A percentile compares a stretch with the other conserved stretches of the same genome.
phyloP scores from a whole-genome alignment of 2,888 invertebrate species.

The Dynastes hyllus region DNA sequence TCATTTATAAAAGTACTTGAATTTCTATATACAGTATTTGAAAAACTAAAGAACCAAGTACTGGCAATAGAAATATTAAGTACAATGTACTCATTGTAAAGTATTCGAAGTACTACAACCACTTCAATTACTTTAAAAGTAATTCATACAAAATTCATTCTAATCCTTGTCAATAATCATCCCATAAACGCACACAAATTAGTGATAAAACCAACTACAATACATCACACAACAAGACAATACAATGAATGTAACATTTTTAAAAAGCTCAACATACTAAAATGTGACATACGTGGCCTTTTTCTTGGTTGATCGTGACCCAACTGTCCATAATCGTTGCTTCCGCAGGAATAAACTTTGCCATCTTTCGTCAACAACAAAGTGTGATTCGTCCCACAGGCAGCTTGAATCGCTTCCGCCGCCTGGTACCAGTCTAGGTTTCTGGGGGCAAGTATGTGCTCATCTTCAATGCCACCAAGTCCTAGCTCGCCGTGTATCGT shows the following conservation, averaged over 20 bases:
- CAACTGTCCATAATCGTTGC: constrained; percentile 93
- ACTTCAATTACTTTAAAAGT: too few relatives aligned
- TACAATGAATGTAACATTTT: constrained; percentile 49
- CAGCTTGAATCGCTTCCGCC: constrained; percentile 73
- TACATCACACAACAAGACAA: constrained; percentile 69
- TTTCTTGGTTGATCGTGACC: constrained; percentile 82
- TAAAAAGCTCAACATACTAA: constrained; percentile 72
- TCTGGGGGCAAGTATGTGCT: constrained; percentile 78
- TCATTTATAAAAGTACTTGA: too few relatives aligned
- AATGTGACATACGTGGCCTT: constrained; percentile 79
- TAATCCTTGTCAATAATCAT: neutral
- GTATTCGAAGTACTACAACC: too few relatives aligned
- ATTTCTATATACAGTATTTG: too few relatives aligned
- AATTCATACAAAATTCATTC: too few relatives aligned
- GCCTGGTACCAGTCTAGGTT: constrained; percentile 78
- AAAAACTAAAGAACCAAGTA: too few relatives aligned
- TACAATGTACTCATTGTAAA: too few relatives aligned
- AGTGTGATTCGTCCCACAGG: constrained; percentile 90
- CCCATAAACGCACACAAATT: neutral
- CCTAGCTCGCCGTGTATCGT: constrained; percentile 86
- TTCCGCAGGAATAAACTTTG: constrained; percentile 91
- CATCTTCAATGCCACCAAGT: constrained; percentile 84
- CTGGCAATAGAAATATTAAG: too few relatives aligned
- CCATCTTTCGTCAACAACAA: constrained; percentile 85
- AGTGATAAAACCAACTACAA: constrained; percentile 60